These are phyloP conservation scores for Acanthaster planci DNA, from an alignment of 35 echinoderm and acorn worm genomes.

Conservation along the genomic window DNA sequence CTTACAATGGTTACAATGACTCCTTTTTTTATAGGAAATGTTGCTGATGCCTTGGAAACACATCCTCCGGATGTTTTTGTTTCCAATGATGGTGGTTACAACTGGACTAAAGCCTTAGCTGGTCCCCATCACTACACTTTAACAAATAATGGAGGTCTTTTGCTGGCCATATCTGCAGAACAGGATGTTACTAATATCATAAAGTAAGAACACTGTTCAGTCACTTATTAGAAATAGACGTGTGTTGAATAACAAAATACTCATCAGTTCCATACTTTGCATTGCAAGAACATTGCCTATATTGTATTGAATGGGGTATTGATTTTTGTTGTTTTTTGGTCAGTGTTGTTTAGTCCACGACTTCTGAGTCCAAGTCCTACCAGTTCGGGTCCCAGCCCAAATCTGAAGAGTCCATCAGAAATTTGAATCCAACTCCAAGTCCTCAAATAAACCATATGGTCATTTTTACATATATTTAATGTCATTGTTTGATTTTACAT, in stretches of 20 bases:
- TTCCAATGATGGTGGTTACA: conserved; percentile 85
- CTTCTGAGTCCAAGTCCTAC: too few species aligned
- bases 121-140: conserved; percentile 89
- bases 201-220: conserved; percentile 53
- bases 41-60: conserved; percentile 59
- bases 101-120: conserved; percentile 63
- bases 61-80: conserved; percentile 78
- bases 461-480: background rate
- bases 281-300: too few species aligned
- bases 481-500: background rate
- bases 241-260: too few species aligned
- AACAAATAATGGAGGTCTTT: conserved; percentile 77
- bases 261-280: too few species aligned
- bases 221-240: too few species aligned
- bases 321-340: too few species aligned
- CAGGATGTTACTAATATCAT: conserved; percentile 62
- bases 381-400: too few species aligned
- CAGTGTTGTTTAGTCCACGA: too few species aligned
- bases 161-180: conserved; percentile 65
- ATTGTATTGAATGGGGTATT: too few species aligned
- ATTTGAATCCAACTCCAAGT: too few species aligned
- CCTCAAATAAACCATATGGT: too few species aligned
- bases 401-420: too few species aligned
- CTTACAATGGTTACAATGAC: background rate
- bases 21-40: conserved; percentile 52